phyloP scores from a whole-genome alignment of 2,888 invertebrate genomes.

The Pandemis corylana region DNA sequence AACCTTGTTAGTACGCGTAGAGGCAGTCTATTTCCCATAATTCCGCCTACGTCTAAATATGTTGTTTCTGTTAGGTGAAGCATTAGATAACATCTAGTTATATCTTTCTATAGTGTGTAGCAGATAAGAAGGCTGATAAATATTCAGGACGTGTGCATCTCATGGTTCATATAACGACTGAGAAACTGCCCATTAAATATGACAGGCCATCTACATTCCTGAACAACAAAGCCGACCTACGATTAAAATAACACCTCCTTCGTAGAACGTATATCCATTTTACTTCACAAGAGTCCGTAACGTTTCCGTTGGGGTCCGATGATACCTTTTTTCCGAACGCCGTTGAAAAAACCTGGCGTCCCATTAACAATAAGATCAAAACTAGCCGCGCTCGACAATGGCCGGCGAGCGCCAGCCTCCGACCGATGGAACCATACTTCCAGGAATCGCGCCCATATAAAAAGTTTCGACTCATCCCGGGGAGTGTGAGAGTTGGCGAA shows the following conservation, averaged over 20 bases:
- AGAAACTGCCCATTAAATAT: conserved; percentile 83
- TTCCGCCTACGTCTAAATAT: too few relatives aligned
- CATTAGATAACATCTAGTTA: background rate
- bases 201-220: conserved; percentile 84
- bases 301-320: conserved; percentile 83
- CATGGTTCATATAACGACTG: conserved; percentile 68
- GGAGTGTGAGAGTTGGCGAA: conserved; percentile 77
- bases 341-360: conserved; percentile 83
- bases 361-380: conserved; percentile 85
- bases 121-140: conserved; percentile 59
- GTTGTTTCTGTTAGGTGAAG: background rate
- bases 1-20: background rate
- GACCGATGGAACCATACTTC: conserved; percentile 75
- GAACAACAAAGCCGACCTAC: conserved; percentile 81
- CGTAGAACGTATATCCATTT: conserved; percentile 82
- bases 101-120: conserved; percentile 26
- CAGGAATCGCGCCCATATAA: conserved; percentile 80
- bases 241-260: conserved; percentile 84
- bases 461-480: conserved; percentile 81
- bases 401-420: conserved; percentile 80
- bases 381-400: conserved; percentile 83
- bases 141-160: conserved; percentile 73
- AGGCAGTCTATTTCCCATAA: background rate
- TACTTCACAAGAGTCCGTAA: conserved; percentile 82
- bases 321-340: conserved; percentile 80